Percentiles rank a stretch among this genome's conserved stretches.
Conservation (phyloP, 2,113 vertebrate genomes). For the Zapus hudsonius region DNA sequence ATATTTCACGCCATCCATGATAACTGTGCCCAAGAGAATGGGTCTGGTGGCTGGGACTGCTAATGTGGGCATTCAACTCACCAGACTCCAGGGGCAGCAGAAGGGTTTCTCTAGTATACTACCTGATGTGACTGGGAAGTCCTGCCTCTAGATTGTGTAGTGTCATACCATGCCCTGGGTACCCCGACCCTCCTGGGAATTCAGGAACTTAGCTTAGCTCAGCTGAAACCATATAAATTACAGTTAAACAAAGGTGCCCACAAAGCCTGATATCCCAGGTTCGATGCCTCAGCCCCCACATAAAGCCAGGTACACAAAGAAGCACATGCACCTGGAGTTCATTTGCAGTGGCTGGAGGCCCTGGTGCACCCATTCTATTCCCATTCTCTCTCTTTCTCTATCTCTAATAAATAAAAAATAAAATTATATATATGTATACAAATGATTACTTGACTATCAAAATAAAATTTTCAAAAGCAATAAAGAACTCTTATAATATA, state of each 20-base stretch:
- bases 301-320: too few species aligned
- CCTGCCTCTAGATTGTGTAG: neutral
- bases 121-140: fast-evolving
- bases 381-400: too few species aligned
- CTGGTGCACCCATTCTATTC: too few species aligned
- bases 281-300: too few species aligned
- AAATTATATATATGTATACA: neutral
- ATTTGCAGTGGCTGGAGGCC: too few species aligned
- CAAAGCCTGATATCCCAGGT: too few species aligned
- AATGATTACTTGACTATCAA: neutral
- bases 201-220: neutral
- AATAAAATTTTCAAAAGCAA: neutral
- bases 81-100: too few species aligned
- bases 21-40: neutral
- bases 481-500: neutral
- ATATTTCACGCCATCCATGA: neutral
- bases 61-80: neutral
- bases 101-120: neutral
- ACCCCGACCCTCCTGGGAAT: neutral
- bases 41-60: neutral
- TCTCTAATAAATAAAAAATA: too few species aligned
- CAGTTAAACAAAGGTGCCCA: too few species aligned
- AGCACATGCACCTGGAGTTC: too few species aligned
- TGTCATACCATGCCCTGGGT: neutral
- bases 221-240: neutral